These are phyloP conservation scores for Phyllotreta cruciferae DNA, from an alignment of 2,888 invertebrate species.

Conservation along the genomic window DNA sequence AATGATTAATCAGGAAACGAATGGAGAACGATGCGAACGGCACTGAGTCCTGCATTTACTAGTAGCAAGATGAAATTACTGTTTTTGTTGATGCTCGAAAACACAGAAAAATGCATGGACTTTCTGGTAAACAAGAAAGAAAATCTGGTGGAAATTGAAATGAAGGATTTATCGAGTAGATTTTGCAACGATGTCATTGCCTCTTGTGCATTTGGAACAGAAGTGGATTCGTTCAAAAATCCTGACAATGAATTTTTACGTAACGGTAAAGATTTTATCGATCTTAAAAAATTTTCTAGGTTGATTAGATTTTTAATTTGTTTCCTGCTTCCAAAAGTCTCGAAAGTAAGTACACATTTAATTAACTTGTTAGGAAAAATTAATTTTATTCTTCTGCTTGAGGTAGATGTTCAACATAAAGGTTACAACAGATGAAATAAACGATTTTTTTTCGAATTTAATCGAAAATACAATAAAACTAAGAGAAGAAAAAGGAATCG, in stretches of 20 bases:
- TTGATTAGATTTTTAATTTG: conserved; percentile 11
- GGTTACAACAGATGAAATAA: conserved; percentile 9
- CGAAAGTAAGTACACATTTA: conserved; percentile 10
- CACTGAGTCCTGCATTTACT: conserved; percentile 54
- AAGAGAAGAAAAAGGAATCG: conserved; percentile 44
- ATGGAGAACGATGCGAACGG: conserved; percentile 54
- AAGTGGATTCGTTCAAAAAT: conserved; percentile 63
- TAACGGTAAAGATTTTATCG: conserved; percentile 61
- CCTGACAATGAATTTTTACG: conserved; percentile 64
- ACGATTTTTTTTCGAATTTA: conserved; percentile 38
- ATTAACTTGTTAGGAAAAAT: neutral
- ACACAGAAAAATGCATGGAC: conserved; percentile 40
- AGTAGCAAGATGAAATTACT: conserved; percentile 56
- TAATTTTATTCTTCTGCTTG: neutral
- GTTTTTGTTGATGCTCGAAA: conserved; percentile 48
- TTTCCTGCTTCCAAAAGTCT: neutral
- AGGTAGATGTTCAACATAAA: conserved; percentile 21
- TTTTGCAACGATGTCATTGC: conserved; percentile 65
- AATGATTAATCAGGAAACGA: conserved; percentile 37
- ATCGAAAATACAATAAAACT: conserved; percentile 41
- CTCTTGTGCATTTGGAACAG: conserved; percentile 49
- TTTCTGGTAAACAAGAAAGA: conserved; percentile 47
- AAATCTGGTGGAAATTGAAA: conserved; percentile 54
- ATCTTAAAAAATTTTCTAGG: conserved; percentile 41
- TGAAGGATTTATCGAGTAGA: conserved; percentile 61